Percentiles rank a stretch among this genome's conserved stretches.
Conservation (phyloP, 2,113 vertebrate species). For the Bambusicola thoracicus region DNA sequence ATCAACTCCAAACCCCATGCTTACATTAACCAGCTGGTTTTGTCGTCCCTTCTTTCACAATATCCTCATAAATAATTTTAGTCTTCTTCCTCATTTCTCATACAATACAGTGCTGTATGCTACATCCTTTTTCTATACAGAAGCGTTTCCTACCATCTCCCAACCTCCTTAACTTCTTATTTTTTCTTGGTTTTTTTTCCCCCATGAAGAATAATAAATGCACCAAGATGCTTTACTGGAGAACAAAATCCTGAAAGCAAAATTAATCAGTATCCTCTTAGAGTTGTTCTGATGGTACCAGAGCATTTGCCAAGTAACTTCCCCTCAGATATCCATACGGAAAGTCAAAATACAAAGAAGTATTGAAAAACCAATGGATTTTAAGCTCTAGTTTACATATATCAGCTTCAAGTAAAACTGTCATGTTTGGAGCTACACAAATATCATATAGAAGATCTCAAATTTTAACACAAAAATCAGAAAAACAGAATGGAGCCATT, state of each 20-base stretch:
- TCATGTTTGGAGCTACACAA: not conserved
- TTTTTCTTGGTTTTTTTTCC: too few relatives aligned
- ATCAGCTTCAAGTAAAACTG: not conserved
- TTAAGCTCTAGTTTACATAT: not conserved
- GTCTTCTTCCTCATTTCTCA: not conserved
- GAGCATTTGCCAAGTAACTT: not conserved
- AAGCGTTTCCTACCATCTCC: not conserved
- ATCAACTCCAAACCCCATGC: not conserved
- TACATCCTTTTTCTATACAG: not conserved
- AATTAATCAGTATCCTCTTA: not conserved
- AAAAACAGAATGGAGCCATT: not conserved
- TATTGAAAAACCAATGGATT: not conserved
- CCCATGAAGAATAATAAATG: not conserved
- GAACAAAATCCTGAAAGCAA: not conserved
- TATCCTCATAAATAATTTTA: not conserved
- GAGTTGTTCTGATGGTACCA: not conserved
- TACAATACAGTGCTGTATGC: not conserved
- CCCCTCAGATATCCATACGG: not conserved
- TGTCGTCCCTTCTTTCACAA: constrained; percentile 10
- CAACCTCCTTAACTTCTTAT: not conserved
- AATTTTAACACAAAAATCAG: not conserved
- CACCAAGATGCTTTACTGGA: not conserved
- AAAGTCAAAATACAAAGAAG: not conserved
- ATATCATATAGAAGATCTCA: not conserved
- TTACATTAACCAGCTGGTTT: constrained; percentile 30